Evolutionary conservation across 2,797 vertebrate species (phyloP).

Genomic region (Fistularia commersonii): DNA sequence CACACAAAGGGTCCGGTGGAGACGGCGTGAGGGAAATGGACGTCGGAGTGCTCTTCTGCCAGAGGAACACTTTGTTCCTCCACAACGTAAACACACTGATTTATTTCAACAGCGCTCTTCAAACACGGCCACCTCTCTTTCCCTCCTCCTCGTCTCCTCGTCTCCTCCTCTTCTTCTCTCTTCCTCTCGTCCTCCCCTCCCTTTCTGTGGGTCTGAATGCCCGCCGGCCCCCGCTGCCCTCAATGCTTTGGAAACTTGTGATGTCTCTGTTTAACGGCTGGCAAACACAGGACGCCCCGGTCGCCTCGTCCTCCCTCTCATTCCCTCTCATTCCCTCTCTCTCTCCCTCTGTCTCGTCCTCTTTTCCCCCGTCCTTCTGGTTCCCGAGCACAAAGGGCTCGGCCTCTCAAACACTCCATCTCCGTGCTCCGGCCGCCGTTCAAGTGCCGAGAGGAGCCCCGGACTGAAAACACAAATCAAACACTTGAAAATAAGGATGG

Average conservation of each 20-base stretch:
- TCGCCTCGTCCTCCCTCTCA: slow-evolving; percentile 10
- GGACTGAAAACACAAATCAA: slow-evolving; percentile 47
- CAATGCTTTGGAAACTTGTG: slow-evolving; percentile 51
- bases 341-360: too few relatives aligned
- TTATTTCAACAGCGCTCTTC: slow-evolving; percentile 75
- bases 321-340: slow-evolving; percentile 7
- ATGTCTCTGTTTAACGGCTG: slow-evolving; percentile 61
- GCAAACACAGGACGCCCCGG: slow-evolving; percentile 34
- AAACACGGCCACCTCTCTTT: slow-evolving; percentile 55
- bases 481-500: slow-evolving; percentile 34
- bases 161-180: too few relatives aligned
- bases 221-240: slow-evolving; percentile 50
- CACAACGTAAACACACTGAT: slow-evolving; percentile 76
- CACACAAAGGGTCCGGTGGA: slow-evolving; percentile 46
- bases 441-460: slow-evolving; percentile 35
- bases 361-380: slow-evolving; percentile 4
- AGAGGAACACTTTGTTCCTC: slow-evolving; percentile 77
- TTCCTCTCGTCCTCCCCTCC: slow-evolving; percentile 42
- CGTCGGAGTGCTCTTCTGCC: slow-evolving; percentile 69
- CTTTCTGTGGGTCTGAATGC: slow-evolving; percentile 52
- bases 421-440: slow-evolving; percentile 8
- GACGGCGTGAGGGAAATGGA: slow-evolving; percentile 58
- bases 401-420: slow-evolving; percentile 37
- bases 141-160: slow-evolving; percentile 37
- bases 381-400: slow-evolving; percentile 18